Conservation (phyloP, 1,140 invertebrate species). For the Plectus sambesii region DNA sequence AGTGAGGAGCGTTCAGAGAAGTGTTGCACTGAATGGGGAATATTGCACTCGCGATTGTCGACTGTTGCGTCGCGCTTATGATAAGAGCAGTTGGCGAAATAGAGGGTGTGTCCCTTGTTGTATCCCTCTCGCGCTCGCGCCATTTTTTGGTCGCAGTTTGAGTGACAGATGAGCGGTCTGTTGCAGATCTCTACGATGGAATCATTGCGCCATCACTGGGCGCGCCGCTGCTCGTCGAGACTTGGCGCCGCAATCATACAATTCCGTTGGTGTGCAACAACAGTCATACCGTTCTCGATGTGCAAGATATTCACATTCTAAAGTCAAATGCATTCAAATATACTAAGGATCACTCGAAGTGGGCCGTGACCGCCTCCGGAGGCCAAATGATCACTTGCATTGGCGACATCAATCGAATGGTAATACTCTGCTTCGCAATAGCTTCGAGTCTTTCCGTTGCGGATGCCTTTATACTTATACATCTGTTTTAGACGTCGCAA, state of each 20-base stretch:
- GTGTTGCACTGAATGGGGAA: no score
- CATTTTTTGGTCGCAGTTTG: no score
- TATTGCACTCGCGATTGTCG: no score
- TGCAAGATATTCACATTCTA: constrained; percentile 13
- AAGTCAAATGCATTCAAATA: constrained; percentile 22
- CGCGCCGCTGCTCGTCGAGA: constrained; percentile 23
- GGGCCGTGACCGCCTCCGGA: constrained; percentile 17
- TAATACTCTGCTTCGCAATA: no score
- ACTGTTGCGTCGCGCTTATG: no score
- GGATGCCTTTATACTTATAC: background rate
- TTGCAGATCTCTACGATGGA: constrained; percentile 24
- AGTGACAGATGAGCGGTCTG: no score
- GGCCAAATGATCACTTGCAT: constrained; percentile 23
- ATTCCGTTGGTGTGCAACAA: constrained; percentile 13
- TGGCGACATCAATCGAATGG: constrained; percentile 34
- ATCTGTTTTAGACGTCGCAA: constrained; percentile 25
- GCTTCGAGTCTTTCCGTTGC: no score
- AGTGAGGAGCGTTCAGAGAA: no score
- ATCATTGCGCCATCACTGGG: constrained; percentile 26
- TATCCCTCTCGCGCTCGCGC: no score
- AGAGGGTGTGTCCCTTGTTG: no score
- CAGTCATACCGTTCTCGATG: constrained; percentile 12
- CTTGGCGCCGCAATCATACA: constrained; percentile 20
- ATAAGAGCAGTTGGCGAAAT: no score
- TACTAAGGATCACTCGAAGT: constrained; percentile 31